Conservation (phyloP, 2,888 invertebrate genomes). For the Octonoba sinensis region DNA sequence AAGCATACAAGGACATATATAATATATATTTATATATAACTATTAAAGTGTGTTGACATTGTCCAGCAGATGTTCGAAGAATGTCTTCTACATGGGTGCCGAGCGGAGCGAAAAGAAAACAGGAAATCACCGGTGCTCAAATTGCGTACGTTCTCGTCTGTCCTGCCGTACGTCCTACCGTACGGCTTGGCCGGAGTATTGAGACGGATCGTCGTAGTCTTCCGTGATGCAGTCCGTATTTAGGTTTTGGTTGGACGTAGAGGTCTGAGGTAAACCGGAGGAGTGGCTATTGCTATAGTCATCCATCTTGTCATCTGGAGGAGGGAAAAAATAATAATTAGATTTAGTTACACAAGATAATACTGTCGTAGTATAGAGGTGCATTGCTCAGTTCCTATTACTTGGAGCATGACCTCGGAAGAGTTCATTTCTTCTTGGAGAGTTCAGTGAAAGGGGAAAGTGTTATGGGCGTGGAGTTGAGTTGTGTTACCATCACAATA, state of each 20-base stretch:
- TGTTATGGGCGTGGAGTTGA: too few relatives aligned
- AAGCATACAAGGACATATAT: background rate
- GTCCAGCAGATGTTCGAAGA: too few relatives aligned
- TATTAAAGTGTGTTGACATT: background rate
- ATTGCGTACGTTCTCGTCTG: background rate
- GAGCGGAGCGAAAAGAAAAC: slow-evolving; percentile 15
- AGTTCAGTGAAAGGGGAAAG: too few relatives aligned
- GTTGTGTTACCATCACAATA: too few relatives aligned
- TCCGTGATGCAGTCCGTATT: slow-evolving; percentile 49
- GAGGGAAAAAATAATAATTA: slow-evolving; percentile 4
- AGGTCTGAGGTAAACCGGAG: slow-evolving; percentile 29
- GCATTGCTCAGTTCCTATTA: too few relatives aligned
- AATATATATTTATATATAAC: slow-evolving; percentile 25
- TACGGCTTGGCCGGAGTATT: slow-evolving; percentile 33
- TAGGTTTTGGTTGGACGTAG: slow-evolving; percentile 44
- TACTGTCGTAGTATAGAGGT: background rate
- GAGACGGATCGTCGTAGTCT: slow-evolving; percentile 48
- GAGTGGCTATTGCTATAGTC: slow-evolving; percentile 26
- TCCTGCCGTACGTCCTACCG: slow-evolving; percentile 30
- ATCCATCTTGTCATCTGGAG: slow-evolving; percentile 53
- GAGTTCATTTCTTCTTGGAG: too few relatives aligned
- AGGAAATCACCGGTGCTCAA: slow-evolving; percentile 49
- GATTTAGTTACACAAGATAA: background rate
- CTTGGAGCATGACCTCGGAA: too few relatives aligned
- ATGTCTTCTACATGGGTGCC: slow-evolving; percentile 1